phyloP scores from a whole-genome alignment of 2,113 vertebrate species.

The Scopus umbretta region DNA sequence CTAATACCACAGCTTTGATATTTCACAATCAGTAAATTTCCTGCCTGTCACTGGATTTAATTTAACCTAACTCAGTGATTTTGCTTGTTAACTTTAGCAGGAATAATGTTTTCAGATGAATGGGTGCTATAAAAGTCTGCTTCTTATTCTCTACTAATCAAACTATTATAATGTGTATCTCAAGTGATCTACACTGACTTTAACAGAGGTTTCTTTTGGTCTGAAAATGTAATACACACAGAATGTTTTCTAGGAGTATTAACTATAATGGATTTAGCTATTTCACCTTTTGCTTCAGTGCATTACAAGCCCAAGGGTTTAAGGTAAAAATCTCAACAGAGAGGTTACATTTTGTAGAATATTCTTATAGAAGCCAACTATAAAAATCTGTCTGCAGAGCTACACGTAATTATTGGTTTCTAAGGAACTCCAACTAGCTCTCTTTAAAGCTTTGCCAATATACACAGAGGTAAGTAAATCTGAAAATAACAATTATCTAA shows the following conservation, averaged over 20 bases:
- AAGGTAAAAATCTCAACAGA: constrained; percentile 17
- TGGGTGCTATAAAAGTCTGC: neutral
- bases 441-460: constrained; percentile 51
- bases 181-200: neutral
- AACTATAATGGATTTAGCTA: neutral
- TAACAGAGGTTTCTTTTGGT: neutral
- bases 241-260: neutral
- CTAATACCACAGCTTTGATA: neutral
- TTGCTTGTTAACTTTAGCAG: constrained; percentile 24
- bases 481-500: constrained; percentile 41
- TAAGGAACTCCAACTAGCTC: constrained; percentile 16
- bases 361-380: neutral
- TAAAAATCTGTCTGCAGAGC: constrained; percentile 13
- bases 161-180: neutral
- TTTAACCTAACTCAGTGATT: neutral
- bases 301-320: constrained; percentile 5
- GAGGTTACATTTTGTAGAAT: constrained; percentile 1
- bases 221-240: neutral
- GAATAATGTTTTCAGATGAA: constrained; percentile 7
- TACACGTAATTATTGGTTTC: constrained; percentile 7
- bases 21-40: neutral
- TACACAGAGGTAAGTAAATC: constrained; percentile 27
- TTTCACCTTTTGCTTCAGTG: constrained; percentile 14
- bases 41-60: neutral
- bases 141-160: constrained; percentile 33